Evolutionary conservation across 2,113 vertebrate species (phyloP), one percentile per base, ranked within the genome.

Genomic region (Chunga burmeisteri): DNA sequence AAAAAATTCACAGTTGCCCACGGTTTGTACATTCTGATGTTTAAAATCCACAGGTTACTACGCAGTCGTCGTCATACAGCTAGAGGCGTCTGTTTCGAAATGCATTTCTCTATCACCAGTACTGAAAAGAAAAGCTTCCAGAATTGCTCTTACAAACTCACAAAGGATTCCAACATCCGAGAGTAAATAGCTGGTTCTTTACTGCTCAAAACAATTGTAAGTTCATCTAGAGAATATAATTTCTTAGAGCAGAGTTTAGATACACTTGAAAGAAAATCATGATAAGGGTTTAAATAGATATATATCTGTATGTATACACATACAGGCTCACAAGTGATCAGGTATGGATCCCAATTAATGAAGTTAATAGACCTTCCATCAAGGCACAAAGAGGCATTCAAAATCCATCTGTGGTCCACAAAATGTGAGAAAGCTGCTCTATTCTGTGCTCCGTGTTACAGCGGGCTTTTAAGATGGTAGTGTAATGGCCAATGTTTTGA

Each of bases 21-120:
- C 91, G 86, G 93, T 97, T 96, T 98, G 97, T 97, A 97, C 99
- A 99, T 99, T 97, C 95, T 98, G 96, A 93, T 96, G 91, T 81
- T 96, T 84, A 95, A 95, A 92, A 93, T 92, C 96, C 97, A 95
- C 96, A 88, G 95, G 95, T 96, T 90, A 94, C 94, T 97, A 97
- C 13, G 59, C 94, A 92, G 94, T 95, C 40, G 96, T 96, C n/a
- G 95, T 93, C 46, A 92, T 94, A 83, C 88, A 97, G 96, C 90
- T 95, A 86, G 79, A 97, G 81, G 91, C 72, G 78, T 94, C 90
- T 78, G 80, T 96, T 97, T 96, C 81, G 59, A 98, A 98, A 98
- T 92, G 93, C 98, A 98, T 98, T 96, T 96, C 97, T 97, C 92
- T 97, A 92, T 91, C 88, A 91, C 81, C 79, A 90, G 46, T 36